Conservation (phyloP, 1,140 invertebrate genomes). For the Idris sp. region DNA sequence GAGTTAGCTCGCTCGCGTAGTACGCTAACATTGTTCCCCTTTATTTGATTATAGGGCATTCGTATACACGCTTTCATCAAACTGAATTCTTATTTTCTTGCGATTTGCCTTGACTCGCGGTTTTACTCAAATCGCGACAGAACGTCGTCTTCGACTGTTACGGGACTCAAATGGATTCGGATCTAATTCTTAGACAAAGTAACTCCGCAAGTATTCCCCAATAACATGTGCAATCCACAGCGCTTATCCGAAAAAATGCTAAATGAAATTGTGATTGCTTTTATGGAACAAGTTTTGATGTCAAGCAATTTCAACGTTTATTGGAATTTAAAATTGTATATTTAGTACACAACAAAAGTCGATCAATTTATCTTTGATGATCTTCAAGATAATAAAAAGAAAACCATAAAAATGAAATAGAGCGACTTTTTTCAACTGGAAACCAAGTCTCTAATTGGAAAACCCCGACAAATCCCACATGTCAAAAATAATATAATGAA, state of each 20-base stretch:
- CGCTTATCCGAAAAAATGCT: conserved; percentile 21
- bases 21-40: conserved; percentile 77
- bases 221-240: conserved; percentile 39
- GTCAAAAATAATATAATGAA: no score
- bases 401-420: no score
- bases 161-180: conserved; percentile 46
- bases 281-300: conserved; percentile 7
- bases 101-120: conserved; percentile 58
- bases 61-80: conserved; percentile 74
- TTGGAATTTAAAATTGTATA: no score
- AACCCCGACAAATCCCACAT: no score
- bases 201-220: conserved; percentile 18
- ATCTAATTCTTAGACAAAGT: conserved; percentile 54
- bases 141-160: conserved; percentile 48
- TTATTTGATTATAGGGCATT: conserved; percentile 78
- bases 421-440: no score
- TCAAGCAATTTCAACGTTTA: background rate
- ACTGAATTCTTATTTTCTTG: conserved; percentile 68
- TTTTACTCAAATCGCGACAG: conserved; percentile 42
- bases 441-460: no score
- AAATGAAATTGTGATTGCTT: conserved; percentile 16
- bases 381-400: no score
- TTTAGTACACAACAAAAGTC: no score
- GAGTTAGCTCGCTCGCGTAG: conserved; percentile 74
- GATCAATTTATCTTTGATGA: no score